These are phyloP conservation scores for Onthophagus sagittarius DNA, from an alignment of 2,888 invertebrate genomes.

Conservation along the genomic window DNA sequence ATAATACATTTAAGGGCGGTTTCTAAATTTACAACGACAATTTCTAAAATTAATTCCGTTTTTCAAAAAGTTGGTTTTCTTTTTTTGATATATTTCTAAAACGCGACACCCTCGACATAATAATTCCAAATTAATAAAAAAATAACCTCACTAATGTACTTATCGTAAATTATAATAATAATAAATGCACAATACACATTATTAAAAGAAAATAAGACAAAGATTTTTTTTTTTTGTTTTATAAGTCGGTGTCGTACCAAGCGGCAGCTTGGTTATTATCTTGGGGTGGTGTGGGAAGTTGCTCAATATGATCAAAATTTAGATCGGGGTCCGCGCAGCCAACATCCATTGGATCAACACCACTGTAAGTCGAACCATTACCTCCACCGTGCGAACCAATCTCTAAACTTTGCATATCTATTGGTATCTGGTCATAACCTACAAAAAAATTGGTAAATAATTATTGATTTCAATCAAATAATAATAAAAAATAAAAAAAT, in stretches of 20 bases:
- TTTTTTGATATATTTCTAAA: not conserved
- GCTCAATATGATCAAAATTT: slow-evolving; percentile 74
- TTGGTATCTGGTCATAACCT: slow-evolving; percentile 98
- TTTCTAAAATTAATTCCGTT: not conserved
- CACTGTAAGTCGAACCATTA: slow-evolving; percentile 67
- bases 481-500: too few relatives aligned
- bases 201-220: slow-evolving; percentile 10
- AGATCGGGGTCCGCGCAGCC: slow-evolving; percentile 72
- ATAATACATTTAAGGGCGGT: slow-evolving; percentile 6
- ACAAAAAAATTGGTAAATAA: slow-evolving; percentile 27
- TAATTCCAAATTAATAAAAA: not conserved
- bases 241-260: slow-evolving; percentile 97
- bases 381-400: slow-evolving; percentile 67
- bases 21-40: not conserved
- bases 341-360: slow-evolving; percentile 83
- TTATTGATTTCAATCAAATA: too few relatives aligned
- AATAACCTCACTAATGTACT: slow-evolving; percentile 1
- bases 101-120: not conserved
- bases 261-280: slow-evolving; percentile 91
- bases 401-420: slow-evolving; percentile 95
- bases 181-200: slow-evolving; percentile 19
- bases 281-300: slow-evolving; percentile 78
- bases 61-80: not conserved
- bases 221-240: slow-evolving; percentile 33
- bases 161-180: slow-evolving; percentile 9